A percentile compares a stretch with the other conserved stretches of the same genome.
Conservation (phyloP, 2,797 vertebrate genomes). For the Lacerta agilis region DNA sequence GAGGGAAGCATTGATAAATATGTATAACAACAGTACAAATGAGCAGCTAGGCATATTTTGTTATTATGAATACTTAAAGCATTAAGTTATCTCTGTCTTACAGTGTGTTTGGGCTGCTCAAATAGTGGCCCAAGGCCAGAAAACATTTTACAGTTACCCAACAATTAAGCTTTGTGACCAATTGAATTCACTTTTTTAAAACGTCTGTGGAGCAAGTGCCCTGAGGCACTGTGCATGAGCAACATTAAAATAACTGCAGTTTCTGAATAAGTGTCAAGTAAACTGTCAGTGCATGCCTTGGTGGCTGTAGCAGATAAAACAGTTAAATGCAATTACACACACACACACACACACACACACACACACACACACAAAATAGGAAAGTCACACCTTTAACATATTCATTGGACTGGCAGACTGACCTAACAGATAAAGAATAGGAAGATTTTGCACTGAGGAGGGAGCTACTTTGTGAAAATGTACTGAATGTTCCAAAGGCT, state of each 20-base stretch:
- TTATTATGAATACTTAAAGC: conserved; percentile 63
- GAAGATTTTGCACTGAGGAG: conserved; percentile 17
- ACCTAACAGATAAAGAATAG: conserved; percentile 31
- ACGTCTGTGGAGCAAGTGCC: conserved; percentile 50
- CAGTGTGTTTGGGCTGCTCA: conserved; percentile 62
- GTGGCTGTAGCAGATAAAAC: conserved; percentile 54
- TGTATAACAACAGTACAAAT: conserved; percentile 55
- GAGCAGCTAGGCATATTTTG: conserved; percentile 65
- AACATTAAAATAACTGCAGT: conserved; percentile 53
- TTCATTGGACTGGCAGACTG: conserved; percentile 52
- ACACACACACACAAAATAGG: conserved; percentile 3
- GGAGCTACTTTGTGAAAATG: neutral
- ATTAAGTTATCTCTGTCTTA: conserved; percentile 62
- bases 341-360: neutral
- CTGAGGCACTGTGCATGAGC: conserved; percentile 54
- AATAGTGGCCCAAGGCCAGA: conserved; percentile 64
- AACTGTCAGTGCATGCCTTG: conserved; percentile 54
- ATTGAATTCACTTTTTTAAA: conserved; percentile 65
- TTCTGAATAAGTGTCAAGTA: conserved; percentile 51
- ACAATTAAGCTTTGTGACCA: conserved; percentile 69
- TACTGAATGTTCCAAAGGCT: neutral
- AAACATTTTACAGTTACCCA: conserved; percentile 69
- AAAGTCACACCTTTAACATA: neutral
- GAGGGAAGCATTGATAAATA: conserved; percentile 59
- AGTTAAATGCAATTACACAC: conserved; percentile 1